A percentile compares a stretch with the other conserved stretches of the same genome.
Evolutionary conservation across 2,888 invertebrate species (phyloP).

Genomic region (Urechis unicinctus): DNA sequence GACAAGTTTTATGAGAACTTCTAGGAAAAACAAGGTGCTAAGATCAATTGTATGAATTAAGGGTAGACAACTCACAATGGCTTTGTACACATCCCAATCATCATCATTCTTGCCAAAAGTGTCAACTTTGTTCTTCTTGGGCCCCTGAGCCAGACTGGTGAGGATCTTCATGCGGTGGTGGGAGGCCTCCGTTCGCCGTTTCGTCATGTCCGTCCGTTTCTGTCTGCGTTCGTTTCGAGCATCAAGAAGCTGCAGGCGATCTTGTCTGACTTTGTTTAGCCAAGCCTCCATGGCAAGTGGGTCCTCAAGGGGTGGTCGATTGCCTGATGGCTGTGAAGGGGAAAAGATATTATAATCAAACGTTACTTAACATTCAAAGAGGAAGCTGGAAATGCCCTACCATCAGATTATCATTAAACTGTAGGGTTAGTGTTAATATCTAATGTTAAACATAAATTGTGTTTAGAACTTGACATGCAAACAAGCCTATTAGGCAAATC

Average conservation of each 20-base stretch:
- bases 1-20: too few relatives aligned
- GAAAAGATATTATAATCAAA: too few relatives aligned
- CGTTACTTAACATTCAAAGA: too few relatives aligned
- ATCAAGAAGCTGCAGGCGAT: slow-evolving; percentile 34
- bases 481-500: too few relatives aligned
- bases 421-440: too few relatives aligned
- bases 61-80: slow-evolving; percentile 56
- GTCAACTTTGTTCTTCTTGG: slow-evolving; percentile 69
- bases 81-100: slow-evolving; percentile 95
- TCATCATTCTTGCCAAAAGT: slow-evolving; percentile 84
- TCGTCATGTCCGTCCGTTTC: slow-evolving; percentile 79
- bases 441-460: too few relatives aligned
- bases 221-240: slow-evolving; percentile 68
- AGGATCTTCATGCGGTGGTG: slow-evolving; percentile 93
- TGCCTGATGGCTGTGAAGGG: too few relatives aligned
- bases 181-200: slow-evolving; percentile 82
- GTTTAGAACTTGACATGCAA: too few relatives aligned
- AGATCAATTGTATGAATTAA: too few relatives aligned
- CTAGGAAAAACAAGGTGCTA: too few relatives aligned
- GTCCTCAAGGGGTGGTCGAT: slow-evolving; percentile 5
- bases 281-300: slow-evolving; percentile 52
- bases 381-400: too few relatives aligned
- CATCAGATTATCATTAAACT: too few relatives aligned
- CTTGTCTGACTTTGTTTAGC: slow-evolving; percentile 56
- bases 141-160: slow-evolving; percentile 67